Evolutionary conservation across 2,113 vertebrate genomes (phyloP), one percentile per base, ranked within the genome.

Genomic region (Arenaria interpres): DNA sequence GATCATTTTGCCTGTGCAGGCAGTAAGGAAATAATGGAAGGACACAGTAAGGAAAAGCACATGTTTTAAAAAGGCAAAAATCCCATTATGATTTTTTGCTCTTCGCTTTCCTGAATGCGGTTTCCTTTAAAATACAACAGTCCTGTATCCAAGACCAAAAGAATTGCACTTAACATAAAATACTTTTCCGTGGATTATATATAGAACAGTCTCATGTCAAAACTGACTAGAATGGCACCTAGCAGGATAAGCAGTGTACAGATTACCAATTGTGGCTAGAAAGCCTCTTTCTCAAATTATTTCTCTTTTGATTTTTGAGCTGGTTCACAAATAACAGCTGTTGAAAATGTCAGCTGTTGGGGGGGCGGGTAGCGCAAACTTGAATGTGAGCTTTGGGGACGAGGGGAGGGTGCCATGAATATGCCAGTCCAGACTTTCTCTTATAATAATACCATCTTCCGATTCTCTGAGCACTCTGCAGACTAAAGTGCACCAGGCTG

Each of bases 401-500:
- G 80, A 93, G 96, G 33, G 81, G 95, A 96, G 89, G 90, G 90
- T 94, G 85, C 97, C 85, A 97, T 97, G 98, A 98, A 98, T 98
- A 98, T 98, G 98, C 98, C 97, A 97, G 97, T 97, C 96, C 97
- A 98, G 98, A 98, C 97, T 98, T 98, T 95, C 97, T 98, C 96
- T 96, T 98, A 96, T 98, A 98, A 99, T 98, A 99, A 98, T 98
- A 98, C 98, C 98, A 98, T 98, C 98, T 98, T 98, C 98, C 91
- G 96, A 98, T 98, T 98, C 98, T 98, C 98, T 96, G 92, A 98
- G 98, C 98, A 96, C 98, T 98, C 98, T 94, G 98, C 98, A 97
- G 98, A 98, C 98, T 98, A 98, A 98, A 99, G 98, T 98, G 98
- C 99, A 99, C 98, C 97, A 98, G 98, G 97, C 98, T 98, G 97